phyloP scores from a whole-genome alignment of 2,113 vertebrate species.

The Vulpes ferrilata region DNA sequence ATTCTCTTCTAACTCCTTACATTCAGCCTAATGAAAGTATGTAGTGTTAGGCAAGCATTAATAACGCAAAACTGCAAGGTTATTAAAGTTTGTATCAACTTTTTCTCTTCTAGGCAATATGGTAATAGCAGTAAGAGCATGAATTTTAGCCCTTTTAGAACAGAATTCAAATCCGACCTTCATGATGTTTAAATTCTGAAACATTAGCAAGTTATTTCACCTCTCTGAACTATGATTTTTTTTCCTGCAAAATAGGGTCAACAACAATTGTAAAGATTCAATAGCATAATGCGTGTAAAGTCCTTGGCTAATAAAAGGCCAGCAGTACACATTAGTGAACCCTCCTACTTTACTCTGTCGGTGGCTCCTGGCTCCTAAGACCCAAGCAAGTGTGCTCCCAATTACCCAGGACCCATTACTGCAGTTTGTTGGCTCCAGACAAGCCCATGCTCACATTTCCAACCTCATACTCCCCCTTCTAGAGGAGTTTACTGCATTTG shows the following conservation, averaged over 20 bases:
- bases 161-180: not conserved
- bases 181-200: constrained; percentile 42
- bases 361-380: not conserved
- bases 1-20: not conserved
- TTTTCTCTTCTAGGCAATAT: not conserved
- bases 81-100: not conserved
- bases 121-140: not conserved
- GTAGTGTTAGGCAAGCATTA: not conserved
- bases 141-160: not conserved
- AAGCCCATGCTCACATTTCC: not conserved
- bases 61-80: not conserved
- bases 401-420: not conserved
- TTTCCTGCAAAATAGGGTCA: constrained; percentile 15
- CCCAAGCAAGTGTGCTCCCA: not conserved
- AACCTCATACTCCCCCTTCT: not conserved
- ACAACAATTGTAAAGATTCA: constrained; percentile 41
- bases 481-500: not conserved
- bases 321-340: not conserved
- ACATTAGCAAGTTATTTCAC: not conserved
- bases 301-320: not conserved
- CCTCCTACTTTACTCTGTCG: not conserved
- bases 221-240: not conserved
- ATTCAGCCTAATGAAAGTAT: not conserved
- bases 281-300: not conserved
- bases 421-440: not conserved